Evolutionary conservation across 2,113 vertebrate genomes (phyloP).

Genomic region (Pagrus major): DNA sequence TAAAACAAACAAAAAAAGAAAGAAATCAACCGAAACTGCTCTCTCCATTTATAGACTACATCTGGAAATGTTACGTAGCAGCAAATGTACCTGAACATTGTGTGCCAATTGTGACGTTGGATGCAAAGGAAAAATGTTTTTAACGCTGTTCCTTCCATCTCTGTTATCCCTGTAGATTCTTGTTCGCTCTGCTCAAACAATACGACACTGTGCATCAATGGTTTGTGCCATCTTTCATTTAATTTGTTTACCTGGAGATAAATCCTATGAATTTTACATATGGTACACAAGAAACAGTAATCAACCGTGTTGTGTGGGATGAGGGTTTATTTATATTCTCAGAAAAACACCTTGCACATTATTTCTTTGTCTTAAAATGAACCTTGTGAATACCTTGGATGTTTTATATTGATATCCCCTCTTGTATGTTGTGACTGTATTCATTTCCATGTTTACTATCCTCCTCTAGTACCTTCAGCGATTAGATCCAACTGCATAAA

Average conservation of each 20-base stretch:
- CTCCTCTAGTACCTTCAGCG: neutral
- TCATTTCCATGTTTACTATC: neutral
- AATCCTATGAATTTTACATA: neutral
- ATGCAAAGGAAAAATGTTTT: slow-evolving; percentile 1
- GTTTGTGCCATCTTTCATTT: slow-evolving; percentile 38
- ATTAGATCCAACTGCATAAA: slow-evolving; percentile 6
- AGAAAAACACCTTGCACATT: neutral
- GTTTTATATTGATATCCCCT: neutral
- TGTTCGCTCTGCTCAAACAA: rapidly evolving
- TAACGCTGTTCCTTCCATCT: neutral
- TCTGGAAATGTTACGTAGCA: neutral
- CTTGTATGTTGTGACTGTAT: neutral
- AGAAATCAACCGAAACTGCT: neutral
- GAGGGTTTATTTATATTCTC: neutral
- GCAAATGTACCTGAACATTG: slow-evolving; percentile 20
- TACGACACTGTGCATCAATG: rapidly evolving
- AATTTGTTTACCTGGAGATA: slow-evolving; percentile 9
- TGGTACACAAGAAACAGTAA: neutral
- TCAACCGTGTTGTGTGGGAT: neutral
- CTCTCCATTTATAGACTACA: neutral
- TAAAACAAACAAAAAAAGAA: slow-evolving; percentile 1
- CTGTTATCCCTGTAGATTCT: slow-evolving; percentile 19
- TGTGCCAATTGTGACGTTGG: neutral
- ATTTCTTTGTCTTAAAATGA: neutral
- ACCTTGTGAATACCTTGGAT: neutral